phyloP scores from a whole-genome alignment of 35 echinoderm and acorn worm genomes.

The Patiria miniata region DNA sequence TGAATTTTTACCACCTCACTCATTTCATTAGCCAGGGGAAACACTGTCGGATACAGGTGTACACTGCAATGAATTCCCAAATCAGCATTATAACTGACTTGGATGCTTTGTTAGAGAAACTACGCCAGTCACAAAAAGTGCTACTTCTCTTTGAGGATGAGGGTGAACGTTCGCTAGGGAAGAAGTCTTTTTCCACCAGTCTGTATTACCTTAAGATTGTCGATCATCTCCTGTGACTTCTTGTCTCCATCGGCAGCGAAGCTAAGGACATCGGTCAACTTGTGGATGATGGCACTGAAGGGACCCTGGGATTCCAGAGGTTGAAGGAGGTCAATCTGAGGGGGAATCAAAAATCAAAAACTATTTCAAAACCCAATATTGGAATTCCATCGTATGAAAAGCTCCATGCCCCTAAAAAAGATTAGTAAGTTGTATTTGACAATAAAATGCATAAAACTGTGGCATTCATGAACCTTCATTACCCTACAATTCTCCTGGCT shows the following conservation, averaged over 20 bases:
- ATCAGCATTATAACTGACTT: too few species aligned
- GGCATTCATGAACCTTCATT: neutral
- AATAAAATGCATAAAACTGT: neutral
- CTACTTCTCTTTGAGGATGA: too few species aligned
- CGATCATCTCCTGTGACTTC: constrained; percentile 70
- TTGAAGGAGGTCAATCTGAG: constrained; percentile 73
- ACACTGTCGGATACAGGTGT: too few species aligned
- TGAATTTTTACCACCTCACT: too few species aligned
- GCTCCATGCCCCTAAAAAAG: neutral
- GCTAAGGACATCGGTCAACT: constrained; percentile 87
- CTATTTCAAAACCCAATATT: neutral
- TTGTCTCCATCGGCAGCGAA: constrained; percentile 78
- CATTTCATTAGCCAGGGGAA: too few species aligned
- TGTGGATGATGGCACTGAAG: constrained; percentile 90
- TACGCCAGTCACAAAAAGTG: too few species aligned
- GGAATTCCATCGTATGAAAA: neutral
- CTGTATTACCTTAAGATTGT: constrained; percentile 83
- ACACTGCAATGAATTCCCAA: too few species aligned
- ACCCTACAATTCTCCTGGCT: too few species aligned
- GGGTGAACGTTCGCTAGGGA: too few species aligned
- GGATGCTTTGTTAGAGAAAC: too few species aligned
- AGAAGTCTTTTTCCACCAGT: too few species aligned
- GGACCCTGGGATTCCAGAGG: constrained; percentile 77
- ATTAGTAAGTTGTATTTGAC: neutral
- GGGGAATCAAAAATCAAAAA: too few species aligned